Evolutionary conservation across 2,797 vertebrate species (phyloP).

Genomic region (Hyperoplus lanceolatus): DNA sequence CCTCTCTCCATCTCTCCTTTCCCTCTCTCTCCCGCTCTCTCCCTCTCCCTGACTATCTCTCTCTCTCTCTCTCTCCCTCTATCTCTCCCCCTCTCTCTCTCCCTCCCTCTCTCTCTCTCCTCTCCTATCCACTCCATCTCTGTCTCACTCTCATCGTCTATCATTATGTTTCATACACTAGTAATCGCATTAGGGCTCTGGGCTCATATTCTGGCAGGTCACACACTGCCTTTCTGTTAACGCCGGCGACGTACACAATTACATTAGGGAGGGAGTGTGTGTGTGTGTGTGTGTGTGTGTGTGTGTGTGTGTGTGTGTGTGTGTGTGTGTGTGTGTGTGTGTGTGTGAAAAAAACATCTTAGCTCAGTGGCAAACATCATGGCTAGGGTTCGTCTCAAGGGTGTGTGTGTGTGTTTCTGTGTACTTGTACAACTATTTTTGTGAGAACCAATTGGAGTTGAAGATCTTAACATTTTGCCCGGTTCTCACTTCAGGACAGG

Average conservation of each 20-base stretch:
- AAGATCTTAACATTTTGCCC: too few species aligned
- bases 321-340: too few species aligned
- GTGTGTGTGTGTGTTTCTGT: constrained; percentile 15
- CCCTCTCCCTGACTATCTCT: too few species aligned
- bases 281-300: constrained; percentile 6
- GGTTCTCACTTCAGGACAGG: too few species aligned
- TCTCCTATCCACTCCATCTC: constrained; percentile 39
- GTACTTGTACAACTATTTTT: too few species aligned
- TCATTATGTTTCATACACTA: constrained; percentile 64
- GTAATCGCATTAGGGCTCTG: constrained; percentile 59
- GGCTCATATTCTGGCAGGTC: constrained; percentile 64
- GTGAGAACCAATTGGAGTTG: too few species aligned
- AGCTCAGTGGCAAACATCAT: constrained; percentile 54
- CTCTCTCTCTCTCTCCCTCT: too few species aligned
- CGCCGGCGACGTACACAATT: constrained; percentile 59
- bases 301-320: too few species aligned
- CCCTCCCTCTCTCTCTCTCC: neutral
- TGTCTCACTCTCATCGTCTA: constrained; percentile 50
- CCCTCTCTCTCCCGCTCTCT: too few species aligned
- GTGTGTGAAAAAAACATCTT: constrained; percentile 45
- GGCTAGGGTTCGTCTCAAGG: constrained; percentile 45
- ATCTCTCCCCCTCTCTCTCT: too few species aligned
- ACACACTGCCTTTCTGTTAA: constrained; percentile 68
- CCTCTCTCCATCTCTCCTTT: too few species aligned
- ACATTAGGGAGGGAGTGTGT: constrained; percentile 45